These are phyloP conservation scores for Acrocephalus kingi DNA, from an alignment of 2,113 vertebrate genomes.

Conservation along the genomic window DNA sequence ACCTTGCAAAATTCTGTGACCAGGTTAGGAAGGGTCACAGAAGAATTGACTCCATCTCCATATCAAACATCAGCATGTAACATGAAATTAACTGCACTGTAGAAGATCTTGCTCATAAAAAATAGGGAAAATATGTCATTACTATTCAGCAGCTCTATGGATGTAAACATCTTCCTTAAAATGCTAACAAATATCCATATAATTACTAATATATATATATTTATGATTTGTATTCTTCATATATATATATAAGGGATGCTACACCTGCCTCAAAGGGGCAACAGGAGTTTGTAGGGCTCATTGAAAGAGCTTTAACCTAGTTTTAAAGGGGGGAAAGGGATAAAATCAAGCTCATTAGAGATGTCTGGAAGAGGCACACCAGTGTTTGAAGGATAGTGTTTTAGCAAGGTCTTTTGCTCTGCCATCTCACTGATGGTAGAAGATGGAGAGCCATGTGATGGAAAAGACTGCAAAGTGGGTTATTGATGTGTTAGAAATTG, in stretches of 20 bases:
- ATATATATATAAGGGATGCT: background rate
- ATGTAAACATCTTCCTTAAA: background rate
- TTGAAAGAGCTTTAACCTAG: background rate
- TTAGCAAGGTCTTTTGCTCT: background rate
- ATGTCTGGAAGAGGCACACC: background rate
- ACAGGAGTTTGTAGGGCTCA: background rate
- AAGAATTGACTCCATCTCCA: slow-evolving; percentile 1
- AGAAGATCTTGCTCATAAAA: background rate
- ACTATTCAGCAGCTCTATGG: background rate
- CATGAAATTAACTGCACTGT: background rate
- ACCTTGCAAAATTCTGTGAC: background rate
- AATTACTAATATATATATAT: background rate
- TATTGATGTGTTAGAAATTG: background rate
- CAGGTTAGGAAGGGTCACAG: background rate
- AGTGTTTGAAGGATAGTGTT: background rate
- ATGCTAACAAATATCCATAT: background rate
- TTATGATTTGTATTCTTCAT: background rate
- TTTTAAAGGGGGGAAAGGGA: background rate
- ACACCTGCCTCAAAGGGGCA: background rate
- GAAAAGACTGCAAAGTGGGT: background rate
- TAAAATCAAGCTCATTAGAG: background rate
- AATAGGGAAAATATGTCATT: background rate
- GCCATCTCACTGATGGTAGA: background rate
- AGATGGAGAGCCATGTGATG: background rate
- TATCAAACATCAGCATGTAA: background rate